Evolutionary conservation across 2,113 vertebrate species (phyloP).

Genomic region (Tinamus guttatus): DNA sequence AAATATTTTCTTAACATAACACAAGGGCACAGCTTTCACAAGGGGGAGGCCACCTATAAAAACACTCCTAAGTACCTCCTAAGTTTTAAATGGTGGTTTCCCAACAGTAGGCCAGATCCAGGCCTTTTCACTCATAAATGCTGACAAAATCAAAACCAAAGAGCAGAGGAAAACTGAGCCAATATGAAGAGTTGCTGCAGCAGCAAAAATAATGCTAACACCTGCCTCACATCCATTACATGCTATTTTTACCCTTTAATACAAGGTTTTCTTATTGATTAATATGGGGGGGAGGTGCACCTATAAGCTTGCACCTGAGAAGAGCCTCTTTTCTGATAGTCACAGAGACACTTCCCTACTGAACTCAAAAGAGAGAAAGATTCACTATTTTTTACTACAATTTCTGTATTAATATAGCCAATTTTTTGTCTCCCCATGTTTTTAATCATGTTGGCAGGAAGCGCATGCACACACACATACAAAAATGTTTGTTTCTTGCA

Average conservation of each 20-base stretch:
- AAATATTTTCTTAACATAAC: background rate
- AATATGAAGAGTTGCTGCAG: background rate
- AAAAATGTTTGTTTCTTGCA: background rate
- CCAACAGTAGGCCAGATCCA: background rate
- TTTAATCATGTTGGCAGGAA: background rate
- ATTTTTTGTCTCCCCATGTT: background rate
- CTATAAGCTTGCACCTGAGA: background rate
- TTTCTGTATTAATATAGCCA: background rate
- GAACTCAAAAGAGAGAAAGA: background rate
- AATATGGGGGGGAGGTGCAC: background rate
- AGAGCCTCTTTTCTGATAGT: background rate
- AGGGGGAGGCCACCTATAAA: background rate
- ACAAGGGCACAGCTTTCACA: background rate
- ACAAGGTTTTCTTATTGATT: background rate
- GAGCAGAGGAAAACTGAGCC: background rate
- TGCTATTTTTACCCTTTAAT: background rate
- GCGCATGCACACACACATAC: too few relatives aligned
- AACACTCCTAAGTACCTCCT: background rate
- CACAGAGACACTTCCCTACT: background rate
- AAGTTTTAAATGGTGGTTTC: background rate
- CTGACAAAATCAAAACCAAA: background rate
- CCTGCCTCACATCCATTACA: constrained; percentile 21
- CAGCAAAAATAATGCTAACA: constrained; percentile 3
- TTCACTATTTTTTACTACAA: background rate
- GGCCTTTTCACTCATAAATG: background rate